Conservation (phyloP, 2,797 vertebrate species). For the Ptychadena robeensis region DNA sequence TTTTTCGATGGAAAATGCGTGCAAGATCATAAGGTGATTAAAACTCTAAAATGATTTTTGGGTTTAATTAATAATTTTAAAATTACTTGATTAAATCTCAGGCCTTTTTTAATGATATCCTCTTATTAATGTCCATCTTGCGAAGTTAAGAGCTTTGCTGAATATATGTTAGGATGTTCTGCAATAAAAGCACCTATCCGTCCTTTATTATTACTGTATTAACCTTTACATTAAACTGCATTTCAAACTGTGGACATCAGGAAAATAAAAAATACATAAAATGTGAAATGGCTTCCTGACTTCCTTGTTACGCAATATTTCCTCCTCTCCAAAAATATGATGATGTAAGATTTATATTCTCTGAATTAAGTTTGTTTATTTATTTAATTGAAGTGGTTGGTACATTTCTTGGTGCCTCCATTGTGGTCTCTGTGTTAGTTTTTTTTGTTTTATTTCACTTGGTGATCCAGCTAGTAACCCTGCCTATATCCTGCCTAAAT, state of each 20-base stretch:
- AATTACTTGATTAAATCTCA: constrained; percentile 70
- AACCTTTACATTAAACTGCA: constrained; percentile 74
- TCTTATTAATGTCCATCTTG: constrained; percentile 74
- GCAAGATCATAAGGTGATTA: constrained; percentile 67
- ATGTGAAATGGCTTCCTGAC: constrained; percentile 62
- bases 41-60: constrained; percentile 68
- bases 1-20: constrained; percentile 72
- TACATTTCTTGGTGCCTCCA: too few relatives aligned
- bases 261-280: constrained; percentile 72
- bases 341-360: constrained; percentile 26
- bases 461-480: too few relatives aligned
- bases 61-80: constrained; percentile 77
- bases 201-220: constrained; percentile 73
- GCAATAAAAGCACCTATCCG: constrained; percentile 69
- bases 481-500: too few relatives aligned
- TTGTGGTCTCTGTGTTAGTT: too few relatives aligned
- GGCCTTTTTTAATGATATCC: constrained; percentile 72
- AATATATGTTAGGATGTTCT: constrained; percentile 70
- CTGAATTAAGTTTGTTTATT: neutral
- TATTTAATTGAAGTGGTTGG: neutral
- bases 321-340: constrained; percentile 36
- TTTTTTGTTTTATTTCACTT: too few relatives aligned
- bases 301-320: constrained; percentile 52
- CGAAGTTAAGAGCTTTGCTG: constrained; percentile 78
- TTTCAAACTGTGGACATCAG: constrained; percentile 69